phyloP scores from a whole-genome alignment of 2,113 vertebrate species.

The Vulpes lagopus region DNA sequence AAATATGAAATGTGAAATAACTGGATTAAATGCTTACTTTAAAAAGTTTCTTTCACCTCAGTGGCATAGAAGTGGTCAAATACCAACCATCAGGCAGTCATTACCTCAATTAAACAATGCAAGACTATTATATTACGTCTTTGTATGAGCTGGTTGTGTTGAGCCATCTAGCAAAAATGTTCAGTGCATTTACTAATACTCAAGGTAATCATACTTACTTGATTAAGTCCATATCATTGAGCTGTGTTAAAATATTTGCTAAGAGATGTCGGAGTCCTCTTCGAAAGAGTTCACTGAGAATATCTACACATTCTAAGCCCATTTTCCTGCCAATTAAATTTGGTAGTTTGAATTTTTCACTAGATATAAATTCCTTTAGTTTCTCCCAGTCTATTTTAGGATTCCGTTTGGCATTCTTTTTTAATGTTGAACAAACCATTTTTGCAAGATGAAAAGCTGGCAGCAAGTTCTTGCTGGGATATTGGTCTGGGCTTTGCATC shows the following conservation, averaged over 20 bases:
- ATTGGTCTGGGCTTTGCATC: constrained; percentile 73
- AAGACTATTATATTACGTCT: background rate
- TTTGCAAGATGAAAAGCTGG: constrained; percentile 92
- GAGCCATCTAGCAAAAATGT: background rate
- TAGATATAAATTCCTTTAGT: constrained; percentile 87
- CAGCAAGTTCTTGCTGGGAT: constrained; percentile 86
- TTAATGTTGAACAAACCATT: constrained; percentile 91
- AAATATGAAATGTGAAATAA: constrained; percentile 15
- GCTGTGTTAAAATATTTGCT: constrained; percentile 89
- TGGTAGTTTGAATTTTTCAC: constrained; percentile 86
- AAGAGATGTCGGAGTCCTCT: constrained; percentile 92
- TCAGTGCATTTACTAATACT: background rate
- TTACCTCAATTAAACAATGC: background rate
- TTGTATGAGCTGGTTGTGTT: background rate
- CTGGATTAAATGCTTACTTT: background rate
- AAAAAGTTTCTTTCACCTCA: background rate
- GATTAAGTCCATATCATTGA: constrained; percentile 92
- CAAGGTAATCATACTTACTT: constrained; percentile 88
- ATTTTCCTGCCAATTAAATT: constrained; percentile 95
- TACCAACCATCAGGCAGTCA: background rate
- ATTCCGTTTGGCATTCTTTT: constrained; percentile 89
- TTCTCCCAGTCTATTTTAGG: constrained; percentile 90
- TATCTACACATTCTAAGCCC: constrained; percentile 92
- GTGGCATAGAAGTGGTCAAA: background rate
- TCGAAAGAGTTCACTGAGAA: constrained; percentile 91